Base-by-base conservation (phyloP, 2,888 invertebrate species). In the Polietes domitor region DNA sequence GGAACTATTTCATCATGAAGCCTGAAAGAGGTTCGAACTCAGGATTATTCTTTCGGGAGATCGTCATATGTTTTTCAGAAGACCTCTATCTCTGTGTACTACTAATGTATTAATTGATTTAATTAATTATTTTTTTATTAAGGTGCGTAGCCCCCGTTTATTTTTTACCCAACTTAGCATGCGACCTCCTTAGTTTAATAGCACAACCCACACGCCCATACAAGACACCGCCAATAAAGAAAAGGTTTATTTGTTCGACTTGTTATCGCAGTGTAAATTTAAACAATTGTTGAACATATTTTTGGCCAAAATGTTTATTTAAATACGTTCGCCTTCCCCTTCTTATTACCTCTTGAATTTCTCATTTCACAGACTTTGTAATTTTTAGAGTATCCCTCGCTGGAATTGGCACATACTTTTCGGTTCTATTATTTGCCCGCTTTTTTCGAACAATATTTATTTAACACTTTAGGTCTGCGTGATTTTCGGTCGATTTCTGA, bases 341-440 rank as follows among this genome's bases (percentile, higher is more conserved):
- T 70, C 17, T 68, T 43, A 24, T 50, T 43, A 19, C 37, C 26
- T 43, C 6, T 28, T 63, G 15, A 63, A 77, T 77, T 77, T 80
- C 73, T 47, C 43, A 77, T 61, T 80, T 83, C 72, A 50, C 77
- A n/a, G n/a, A 9, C 53, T 19, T 21, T 72, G 50, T 53, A 26
- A 53, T 10, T 53, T 15, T 47, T 47, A 12, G 4, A 75, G 41
- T 53, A 37, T 37, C 37, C 10, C 6, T 12, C n/a, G 7, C 47
- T 41, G 50, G 32, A 47, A 75, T 75, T 32, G 32, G 7, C 32
- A 32, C 32, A 32, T 32, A 7, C 32, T 28, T 58, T 71, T 53
- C 37, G 19, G 12, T 61, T 61, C n/a, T 12, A 68, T 50, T 50
- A 37, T 37, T 37, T 37, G 10, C 37, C 37, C 12, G 37, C 9